phyloP scores from a whole-genome alignment of 2,888 invertebrate species.

The Pandemis corylana region DNA sequence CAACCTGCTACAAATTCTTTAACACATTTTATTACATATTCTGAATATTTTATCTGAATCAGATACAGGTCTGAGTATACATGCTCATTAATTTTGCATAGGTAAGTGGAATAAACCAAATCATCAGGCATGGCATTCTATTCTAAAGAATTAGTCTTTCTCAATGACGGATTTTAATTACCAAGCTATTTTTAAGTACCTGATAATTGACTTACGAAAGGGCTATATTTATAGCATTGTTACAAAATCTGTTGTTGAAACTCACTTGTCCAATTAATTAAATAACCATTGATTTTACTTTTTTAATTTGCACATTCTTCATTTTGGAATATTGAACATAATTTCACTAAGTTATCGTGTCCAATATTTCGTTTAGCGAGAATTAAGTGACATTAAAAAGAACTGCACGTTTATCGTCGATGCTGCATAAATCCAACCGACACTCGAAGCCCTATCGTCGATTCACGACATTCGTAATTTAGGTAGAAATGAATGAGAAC shows the following conservation, averaged over 20 bases:
- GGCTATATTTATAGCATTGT: too few species aligned
- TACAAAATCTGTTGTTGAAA: too few species aligned
- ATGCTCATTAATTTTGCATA: slow-evolving; percentile 12
- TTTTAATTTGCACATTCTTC: too few species aligned
- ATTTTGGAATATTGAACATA: too few species aligned
- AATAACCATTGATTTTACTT: too few species aligned
- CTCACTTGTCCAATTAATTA: too few species aligned
- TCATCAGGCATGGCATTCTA: slow-evolving; percentile 1
- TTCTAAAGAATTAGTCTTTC: slow-evolving; percentile 12
- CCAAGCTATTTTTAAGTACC: too few species aligned
- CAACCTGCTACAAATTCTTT: slow-evolving; percentile 11
- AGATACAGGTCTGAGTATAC: background rate
- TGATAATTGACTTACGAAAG: too few species aligned
- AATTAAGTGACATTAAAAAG: slow-evolving; percentile 1
- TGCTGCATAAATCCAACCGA: slow-evolving; percentile 2
- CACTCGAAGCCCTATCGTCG: slow-evolving; percentile 18
- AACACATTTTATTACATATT: slow-evolving; percentile 5
- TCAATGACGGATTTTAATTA: background rate
- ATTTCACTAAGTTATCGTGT: background rate
- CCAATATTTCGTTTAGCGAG: background rate
- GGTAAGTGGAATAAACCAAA: slow-evolving; percentile 21
- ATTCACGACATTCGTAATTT: slow-evolving; percentile 31
- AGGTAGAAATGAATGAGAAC: slow-evolving; percentile 41
- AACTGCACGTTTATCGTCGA: slow-evolving; percentile 8
- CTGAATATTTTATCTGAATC: slow-evolving; percentile 24